phyloP scores from a whole-genome alignment of 2,113 vertebrate species.

The Gnathonemus longibarbis region DNA sequence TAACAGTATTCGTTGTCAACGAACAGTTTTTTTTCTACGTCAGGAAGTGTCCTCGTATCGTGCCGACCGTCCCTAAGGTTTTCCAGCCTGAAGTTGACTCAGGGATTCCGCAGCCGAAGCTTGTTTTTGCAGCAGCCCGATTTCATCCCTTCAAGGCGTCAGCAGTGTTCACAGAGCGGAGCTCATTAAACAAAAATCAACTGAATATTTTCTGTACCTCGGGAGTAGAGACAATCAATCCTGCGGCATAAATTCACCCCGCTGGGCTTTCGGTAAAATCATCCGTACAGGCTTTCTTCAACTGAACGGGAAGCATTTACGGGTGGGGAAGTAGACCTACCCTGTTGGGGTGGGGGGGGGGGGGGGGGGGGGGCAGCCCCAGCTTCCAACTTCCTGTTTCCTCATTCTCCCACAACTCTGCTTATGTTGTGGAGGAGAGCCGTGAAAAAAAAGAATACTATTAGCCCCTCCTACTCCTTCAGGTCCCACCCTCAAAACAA shows the following conservation, averaged over 20 bases:
- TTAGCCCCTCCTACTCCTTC: neutral
- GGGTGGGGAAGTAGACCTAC: neutral
- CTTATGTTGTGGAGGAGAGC: neutral
- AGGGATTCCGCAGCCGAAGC: neutral
- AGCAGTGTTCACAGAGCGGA: neutral
- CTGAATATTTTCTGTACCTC: neutral
- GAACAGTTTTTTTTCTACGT: neutral
- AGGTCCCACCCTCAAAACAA: neutral
- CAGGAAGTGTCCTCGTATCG: neutral
- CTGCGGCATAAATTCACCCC: neutral
- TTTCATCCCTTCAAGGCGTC: neutral
- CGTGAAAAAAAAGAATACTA: neutral
- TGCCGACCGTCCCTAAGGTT: neutral
- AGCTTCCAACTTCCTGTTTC: neutral
- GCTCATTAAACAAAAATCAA: conserved; percentile 11
- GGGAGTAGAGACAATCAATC: neutral
- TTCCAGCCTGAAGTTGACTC: neutral
- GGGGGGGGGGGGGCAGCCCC: neutral
- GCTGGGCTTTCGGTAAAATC: neutral
- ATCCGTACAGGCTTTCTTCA: neutral
- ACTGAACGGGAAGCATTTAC: neutral
- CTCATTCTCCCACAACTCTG: neutral
- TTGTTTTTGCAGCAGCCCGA: neutral
- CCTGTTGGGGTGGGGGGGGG: neutral
- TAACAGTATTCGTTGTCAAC: neutral